Conservation (phyloP, 92 coral and sea anemone species). For the Diadumene lineata region DNA sequence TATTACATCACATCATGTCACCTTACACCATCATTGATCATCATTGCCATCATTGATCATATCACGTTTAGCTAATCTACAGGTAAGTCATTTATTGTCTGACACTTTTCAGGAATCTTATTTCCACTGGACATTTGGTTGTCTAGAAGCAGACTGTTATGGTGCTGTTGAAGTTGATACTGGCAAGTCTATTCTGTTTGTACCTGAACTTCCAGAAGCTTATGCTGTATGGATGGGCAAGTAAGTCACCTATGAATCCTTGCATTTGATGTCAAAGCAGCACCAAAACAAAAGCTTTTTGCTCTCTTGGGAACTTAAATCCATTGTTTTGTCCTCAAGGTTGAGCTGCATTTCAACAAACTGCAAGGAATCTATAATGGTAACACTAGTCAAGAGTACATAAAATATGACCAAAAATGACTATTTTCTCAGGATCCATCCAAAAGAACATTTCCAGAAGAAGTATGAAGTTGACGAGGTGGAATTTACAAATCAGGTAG, state of each 20-base stretch:
- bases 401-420: background rate
- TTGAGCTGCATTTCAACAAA: no score
- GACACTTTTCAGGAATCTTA: slow-evolving; percentile 89
- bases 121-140: slow-evolving; percentile 99
- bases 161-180: slow-evolving; percentile 93
- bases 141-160: slow-evolving; percentile 85
- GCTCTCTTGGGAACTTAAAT: no score
- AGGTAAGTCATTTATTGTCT: no score
- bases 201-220: slow-evolving; percentile 83
- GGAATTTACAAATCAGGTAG: slow-evolving; percentile 75
- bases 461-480: slow-evolving; percentile 93
- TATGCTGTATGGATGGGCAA: slow-evolving; percentile 96
- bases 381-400: no score
- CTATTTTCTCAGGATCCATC: slow-evolving; percentile 59
- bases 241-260: slow-evolving; percentile 35
- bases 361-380: no score
- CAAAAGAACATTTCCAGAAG: slow-evolving; percentile 81
- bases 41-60: no score
- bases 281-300: no score
- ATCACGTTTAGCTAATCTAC: no score
- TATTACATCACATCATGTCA: no score
- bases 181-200: slow-evolving; percentile 69
- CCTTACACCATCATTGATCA: no score
- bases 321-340: no score
- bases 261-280: no score